These are phyloP conservation scores for Leucozona laternaria DNA, from an alignment of 2,888 invertebrate species.

Conservation along the genomic window DNA sequence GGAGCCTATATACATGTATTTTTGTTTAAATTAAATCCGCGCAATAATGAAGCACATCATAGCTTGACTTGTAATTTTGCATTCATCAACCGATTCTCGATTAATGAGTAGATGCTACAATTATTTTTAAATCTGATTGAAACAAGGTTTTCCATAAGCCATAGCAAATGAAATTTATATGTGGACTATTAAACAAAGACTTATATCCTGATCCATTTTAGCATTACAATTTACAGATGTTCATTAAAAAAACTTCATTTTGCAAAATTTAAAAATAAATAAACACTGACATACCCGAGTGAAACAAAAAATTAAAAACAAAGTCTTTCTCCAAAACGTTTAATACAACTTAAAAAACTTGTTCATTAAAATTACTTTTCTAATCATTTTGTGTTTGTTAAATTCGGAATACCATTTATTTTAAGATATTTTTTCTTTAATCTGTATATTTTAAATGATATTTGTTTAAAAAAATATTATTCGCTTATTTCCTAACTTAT, in stretches of 20 bases:
- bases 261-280: not conserved
- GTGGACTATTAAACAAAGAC: not conserved
- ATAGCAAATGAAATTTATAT: not conserved
- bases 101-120: not conserved
- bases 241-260: constrained; percentile 21
- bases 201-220: constrained; percentile 27
- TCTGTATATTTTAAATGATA: constrained; percentile 41
- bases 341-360: not conserved
- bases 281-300: not conserved
- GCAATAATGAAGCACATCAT: too few relatives aligned
- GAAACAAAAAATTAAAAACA: not conserved
- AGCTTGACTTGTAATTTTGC: not conserved
- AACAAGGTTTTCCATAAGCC: not conserved
- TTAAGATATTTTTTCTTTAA: constrained; percentile 65
- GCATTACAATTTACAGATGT: constrained; percentile 7
- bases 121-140: not conserved
- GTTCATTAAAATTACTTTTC: not conserved
- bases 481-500: constrained; percentile 59
- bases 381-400: constrained; percentile 71
- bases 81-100: not conserved
- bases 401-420: constrained; percentile 71
- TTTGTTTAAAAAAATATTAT: constrained; percentile 49
- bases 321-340: not conserved
- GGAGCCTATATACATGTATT: too few relatives aligned
- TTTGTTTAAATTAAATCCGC: too few relatives aligned